Evolutionary conservation across 1,140 invertebrate genomes (phyloP).

Genomic region (Pantala flavescens): DNA sequence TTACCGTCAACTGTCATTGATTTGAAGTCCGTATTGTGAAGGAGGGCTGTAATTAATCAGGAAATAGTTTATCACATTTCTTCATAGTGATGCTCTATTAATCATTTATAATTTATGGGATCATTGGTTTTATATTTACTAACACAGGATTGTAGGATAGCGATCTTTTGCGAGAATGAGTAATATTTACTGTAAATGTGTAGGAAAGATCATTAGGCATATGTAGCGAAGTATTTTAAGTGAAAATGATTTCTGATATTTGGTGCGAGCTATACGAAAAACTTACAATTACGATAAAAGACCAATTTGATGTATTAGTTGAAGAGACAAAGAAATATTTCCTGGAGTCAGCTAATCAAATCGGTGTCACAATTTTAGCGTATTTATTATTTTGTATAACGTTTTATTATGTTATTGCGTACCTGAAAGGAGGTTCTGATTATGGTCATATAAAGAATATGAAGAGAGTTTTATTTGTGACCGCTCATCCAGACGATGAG

Average conservation of each 20-base stretch:
- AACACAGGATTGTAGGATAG: no score
- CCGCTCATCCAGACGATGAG: conserved; percentile 93
- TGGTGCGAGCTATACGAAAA: background rate
- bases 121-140: no score
- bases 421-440: background rate
- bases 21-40: background rate
- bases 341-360: background rate
- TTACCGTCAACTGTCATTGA: background rate
- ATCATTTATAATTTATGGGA: no score
- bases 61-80: background rate
- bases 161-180: background rate
- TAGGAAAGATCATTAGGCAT: background rate
- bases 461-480: conserved; percentile 63
- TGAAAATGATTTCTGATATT: background rate
- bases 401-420: background rate
- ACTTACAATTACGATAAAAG: background rate
- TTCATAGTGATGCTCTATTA: no score
- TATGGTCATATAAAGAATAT: background rate
- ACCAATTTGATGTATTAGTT: background rate
- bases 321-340: background rate
- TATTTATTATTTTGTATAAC: conserved; percentile 6
- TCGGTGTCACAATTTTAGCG: background rate
- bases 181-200: background rate
- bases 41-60: background rate
- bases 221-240: background rate